Evolutionary conservation across 2,113 vertebrate genomes (phyloP).

Genomic region (Hydrochoerus hydrochaeris): DNA sequence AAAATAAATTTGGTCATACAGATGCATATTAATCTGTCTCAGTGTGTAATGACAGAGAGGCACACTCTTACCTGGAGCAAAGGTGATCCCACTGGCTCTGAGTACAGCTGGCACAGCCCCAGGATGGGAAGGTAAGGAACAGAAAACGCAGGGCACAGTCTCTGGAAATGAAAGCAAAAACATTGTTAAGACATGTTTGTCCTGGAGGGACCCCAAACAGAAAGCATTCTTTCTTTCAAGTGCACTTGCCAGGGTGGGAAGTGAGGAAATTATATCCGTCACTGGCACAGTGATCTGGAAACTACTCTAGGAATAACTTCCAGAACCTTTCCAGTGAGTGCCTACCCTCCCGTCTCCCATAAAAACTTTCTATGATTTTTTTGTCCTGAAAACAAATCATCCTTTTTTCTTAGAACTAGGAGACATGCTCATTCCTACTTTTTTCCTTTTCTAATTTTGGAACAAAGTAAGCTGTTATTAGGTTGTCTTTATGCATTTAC

Average conservation of each 20-base stretch:
- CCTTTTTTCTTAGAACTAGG: slow-evolving; percentile 61
- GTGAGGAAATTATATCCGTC: background rate
- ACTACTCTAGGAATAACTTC: background rate
- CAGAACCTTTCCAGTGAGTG: slow-evolving; percentile 56
- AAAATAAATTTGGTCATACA: background rate
- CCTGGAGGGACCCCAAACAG: background rate
- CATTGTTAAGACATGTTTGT: background rate
- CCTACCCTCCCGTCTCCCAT: background rate
- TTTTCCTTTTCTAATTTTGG: slow-evolving; percentile 63
- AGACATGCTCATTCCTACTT: slow-evolving; percentile 54
- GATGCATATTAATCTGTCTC: background rate
- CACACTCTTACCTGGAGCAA: background rate
- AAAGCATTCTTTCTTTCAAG: background rate
- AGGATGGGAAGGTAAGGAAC: background rate
- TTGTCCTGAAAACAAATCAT: slow-evolving; percentile 56
- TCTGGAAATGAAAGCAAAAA: background rate
- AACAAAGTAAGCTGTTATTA: slow-evolving; percentile 58
- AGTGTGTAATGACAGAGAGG: background rate
- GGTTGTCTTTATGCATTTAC: slow-evolving; percentile 50
- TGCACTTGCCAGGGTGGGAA: background rate
- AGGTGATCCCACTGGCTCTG: too few species aligned
- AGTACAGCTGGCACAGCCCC: too few species aligned
- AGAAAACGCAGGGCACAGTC: background rate
- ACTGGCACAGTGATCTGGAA: background rate
- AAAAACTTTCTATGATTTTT: background rate